Conservation (phyloP, 2,888 invertebrate genomes). For the Hoplodrina blanda region DNA sequence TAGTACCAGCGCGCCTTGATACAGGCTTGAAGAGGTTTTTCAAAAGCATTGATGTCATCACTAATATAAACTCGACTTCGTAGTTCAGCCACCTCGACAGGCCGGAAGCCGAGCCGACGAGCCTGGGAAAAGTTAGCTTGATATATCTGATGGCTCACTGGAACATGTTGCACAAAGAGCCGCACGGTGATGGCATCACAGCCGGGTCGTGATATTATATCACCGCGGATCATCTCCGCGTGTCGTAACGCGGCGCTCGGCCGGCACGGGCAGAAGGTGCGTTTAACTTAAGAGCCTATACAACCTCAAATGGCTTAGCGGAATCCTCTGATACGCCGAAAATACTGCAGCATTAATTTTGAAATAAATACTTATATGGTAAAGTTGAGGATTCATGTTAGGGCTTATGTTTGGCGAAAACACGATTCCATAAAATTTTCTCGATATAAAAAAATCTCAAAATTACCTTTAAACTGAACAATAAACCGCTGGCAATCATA, state of each 20-base stretch:
- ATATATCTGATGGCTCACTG: slow-evolving; percentile 20
- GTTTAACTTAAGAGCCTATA: too few relatives aligned
- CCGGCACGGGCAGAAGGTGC: slow-evolving; percentile 25
- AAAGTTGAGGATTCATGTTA: too few relatives aligned
- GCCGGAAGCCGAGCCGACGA: slow-evolving; percentile 29
- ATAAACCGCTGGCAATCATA: too few relatives aligned
- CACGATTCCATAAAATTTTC: too few relatives aligned
- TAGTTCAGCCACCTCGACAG: slow-evolving; percentile 2
- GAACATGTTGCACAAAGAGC: slow-evolving; percentile 31
- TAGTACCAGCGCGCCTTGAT: too few relatives aligned
- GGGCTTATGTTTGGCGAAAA: too few relatives aligned
- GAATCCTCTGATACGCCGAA: too few relatives aligned
- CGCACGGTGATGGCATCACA: slow-evolving; percentile 37
- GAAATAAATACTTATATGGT: too few relatives aligned
- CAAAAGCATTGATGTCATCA: slow-evolving; percentile 3
- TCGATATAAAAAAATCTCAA: too few relatives aligned
- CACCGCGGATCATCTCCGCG: slow-evolving; percentile 34
- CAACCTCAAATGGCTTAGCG: too few relatives aligned
- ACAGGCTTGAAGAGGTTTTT: neutral
- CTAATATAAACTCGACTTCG: neutral
- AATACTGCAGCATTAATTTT: too few relatives aligned
- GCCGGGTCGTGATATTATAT: slow-evolving; percentile 30
- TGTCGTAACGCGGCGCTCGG: neutral
- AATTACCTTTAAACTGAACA: too few relatives aligned
- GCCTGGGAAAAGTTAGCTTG: slow-evolving; percentile 40